phyloP scores from a whole-genome alignment of 1,140 invertebrate genomes.

The Calosoma granatense region DNA sequence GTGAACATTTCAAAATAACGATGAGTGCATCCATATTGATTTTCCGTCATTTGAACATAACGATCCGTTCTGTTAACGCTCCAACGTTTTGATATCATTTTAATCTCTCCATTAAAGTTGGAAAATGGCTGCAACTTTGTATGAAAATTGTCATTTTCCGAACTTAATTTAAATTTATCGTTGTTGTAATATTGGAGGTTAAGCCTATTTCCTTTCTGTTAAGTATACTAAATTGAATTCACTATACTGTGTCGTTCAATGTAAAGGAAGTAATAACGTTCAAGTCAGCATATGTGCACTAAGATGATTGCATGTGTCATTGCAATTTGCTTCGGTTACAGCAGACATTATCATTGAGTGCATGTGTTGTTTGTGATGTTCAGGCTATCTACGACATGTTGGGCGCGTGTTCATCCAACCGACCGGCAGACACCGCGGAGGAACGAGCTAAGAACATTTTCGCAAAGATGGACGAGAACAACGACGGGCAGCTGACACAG shows the following conservation, averaged over 20 bases:
- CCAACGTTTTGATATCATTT: background rate
- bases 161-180: no score
- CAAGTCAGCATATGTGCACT: no score
- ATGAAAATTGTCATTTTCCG: no score
- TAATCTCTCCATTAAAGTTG: background rate
- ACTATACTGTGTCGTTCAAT: no score
- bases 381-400: conserved; percentile 99
- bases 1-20: background rate
- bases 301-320: no score
- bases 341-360: no score
- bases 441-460: conserved; percentile 98
- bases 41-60: background rate
- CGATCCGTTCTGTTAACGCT: background rate
- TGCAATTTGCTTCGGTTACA: no score
- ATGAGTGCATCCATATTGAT: background rate
- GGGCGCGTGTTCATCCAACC: conserved; percentile 86
- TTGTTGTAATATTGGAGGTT: no score
- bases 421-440: conserved; percentile 85
- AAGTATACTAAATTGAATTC: no score
- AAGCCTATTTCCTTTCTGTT: no score
- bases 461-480: conserved; percentile 98
- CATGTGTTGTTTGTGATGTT: conserved; percentile 19
- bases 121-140: no score
- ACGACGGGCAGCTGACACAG: conserved; percentile 94
- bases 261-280: no score